These are phyloP conservation scores for Pachyuromys duprasi DNA, from an alignment of 2,797 vertebrate species.

Conservation along the genomic window DNA sequence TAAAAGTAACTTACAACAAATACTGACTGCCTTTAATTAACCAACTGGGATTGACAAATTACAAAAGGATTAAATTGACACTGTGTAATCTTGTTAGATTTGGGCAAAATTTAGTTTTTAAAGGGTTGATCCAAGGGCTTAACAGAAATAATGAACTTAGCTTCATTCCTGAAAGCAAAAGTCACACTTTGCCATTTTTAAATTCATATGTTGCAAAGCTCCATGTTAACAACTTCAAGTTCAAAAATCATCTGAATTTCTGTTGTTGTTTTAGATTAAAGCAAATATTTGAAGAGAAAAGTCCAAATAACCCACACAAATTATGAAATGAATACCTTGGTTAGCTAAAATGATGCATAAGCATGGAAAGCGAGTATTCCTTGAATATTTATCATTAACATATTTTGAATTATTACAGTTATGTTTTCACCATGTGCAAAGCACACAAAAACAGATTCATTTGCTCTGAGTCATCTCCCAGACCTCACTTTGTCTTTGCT, in stretches of 20 bases:
- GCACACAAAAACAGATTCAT: neutral
- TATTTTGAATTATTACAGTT: neutral
- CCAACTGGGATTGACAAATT: constrained; percentile 15
- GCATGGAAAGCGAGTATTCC: neutral
- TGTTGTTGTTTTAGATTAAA: constrained; percentile 32
- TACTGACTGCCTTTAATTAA: constrained; percentile 67
- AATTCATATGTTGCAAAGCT: neutral
- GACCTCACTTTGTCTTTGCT: neutral
- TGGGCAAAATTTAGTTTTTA: constrained; percentile 43
- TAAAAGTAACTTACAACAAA: constrained; percentile 32
- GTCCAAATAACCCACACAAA: neutral
- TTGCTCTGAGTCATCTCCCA: neutral
- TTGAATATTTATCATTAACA: neutral
- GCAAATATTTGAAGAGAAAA: constrained; percentile 30
- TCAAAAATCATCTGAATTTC: constrained; percentile 16
- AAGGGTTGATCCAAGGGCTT: neutral
- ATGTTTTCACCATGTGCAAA: neutral
- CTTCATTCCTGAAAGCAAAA: neutral
- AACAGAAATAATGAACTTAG: neutral
- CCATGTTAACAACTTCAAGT: neutral
- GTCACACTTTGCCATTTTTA: neutral
- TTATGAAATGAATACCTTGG: constrained; percentile 14
- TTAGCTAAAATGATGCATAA: constrained; percentile 29
- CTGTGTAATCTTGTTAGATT: constrained; percentile 46
- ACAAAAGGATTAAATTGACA: constrained; percentile 49